Evolutionary conservation across 1,140 invertebrate genomes (phyloP).

Genomic region (Pogonognathellus flavescens): DNA sequence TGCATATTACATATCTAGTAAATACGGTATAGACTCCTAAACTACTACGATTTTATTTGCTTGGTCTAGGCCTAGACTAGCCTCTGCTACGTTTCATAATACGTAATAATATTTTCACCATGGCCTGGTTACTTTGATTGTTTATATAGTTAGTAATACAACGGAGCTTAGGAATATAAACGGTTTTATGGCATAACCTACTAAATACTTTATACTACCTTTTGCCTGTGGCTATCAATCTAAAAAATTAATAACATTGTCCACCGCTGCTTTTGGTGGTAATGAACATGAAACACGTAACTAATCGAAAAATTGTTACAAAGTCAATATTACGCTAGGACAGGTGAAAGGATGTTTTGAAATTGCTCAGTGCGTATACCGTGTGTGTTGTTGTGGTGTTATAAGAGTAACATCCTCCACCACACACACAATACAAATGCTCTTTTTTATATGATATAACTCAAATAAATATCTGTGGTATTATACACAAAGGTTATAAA

Average conservation of each 20-base stretch:
- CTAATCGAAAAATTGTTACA: not conserved
- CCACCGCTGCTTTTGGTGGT: not conserved
- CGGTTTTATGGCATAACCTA: not conserved
- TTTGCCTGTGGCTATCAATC: not conserved
- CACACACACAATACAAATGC: too few species aligned
- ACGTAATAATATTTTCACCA: constrained; percentile 3
- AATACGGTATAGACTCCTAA: not conserved
- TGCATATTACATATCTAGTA: not conserved
- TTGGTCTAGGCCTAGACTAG: not conserved
- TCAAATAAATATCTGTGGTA: too few species aligned
- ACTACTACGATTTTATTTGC: not conserved
- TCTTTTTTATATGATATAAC: too few species aligned
- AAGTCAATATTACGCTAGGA: constrained; percentile 26
- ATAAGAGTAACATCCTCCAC: too few species aligned
- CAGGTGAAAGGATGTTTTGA: constrained; percentile 19
- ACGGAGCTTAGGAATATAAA: not conserved
- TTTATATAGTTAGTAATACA: not conserved
- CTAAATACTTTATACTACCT: not conserved
- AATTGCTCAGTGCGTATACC: not conserved
- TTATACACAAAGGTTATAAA: too few species aligned
- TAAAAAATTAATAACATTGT: constrained; percentile 14
- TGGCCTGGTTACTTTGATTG: constrained; percentile 38
- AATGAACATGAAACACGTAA: constrained; percentile 28
- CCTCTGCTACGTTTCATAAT: not conserved
- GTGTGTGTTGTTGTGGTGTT: not conserved